These are phyloP conservation scores for Hyphantria cunea DNA, from an alignment of 1,140 invertebrate genomes.

Conservation along the genomic window DNA sequence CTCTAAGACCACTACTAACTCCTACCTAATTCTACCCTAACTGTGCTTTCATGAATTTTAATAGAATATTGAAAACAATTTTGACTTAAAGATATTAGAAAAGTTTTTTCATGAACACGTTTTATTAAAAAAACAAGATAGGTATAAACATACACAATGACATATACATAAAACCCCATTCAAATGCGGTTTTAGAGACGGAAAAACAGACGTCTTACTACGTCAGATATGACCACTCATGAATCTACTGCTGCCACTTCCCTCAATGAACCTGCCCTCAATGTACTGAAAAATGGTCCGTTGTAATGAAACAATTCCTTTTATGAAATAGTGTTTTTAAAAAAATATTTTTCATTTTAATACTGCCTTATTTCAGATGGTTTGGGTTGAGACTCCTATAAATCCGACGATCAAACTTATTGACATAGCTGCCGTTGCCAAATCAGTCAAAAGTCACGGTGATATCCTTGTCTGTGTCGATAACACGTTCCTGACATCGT, in stretches of 20 bases:
- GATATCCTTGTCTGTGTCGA: constrained; percentile 95
- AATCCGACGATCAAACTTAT: constrained; percentile 97
- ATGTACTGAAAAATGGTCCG: neutral
- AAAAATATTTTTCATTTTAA: neutral
- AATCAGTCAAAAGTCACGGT: constrained; percentile 83
- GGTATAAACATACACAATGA: too few species aligned
- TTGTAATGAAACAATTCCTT: neutral
- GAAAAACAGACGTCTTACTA: too few species aligned
- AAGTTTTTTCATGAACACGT: too few species aligned
- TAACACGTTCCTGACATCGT: constrained; percentile 98
- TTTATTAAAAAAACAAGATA: too few species aligned
- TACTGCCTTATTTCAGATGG: constrained; percentile 84
- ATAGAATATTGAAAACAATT: neutral
- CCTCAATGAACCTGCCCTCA: neutral
- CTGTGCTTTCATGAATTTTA: too few species aligned
- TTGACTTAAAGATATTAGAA: neutral
- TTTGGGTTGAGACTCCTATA: constrained; percentile 99
- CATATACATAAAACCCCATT: too few species aligned
- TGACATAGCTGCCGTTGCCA: constrained; percentile 91
- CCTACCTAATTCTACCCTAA: too few species aligned
- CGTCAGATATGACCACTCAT: too few species aligned
- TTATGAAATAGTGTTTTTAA: too few species aligned
- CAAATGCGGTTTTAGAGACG: too few species aligned
- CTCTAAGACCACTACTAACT: neutral
- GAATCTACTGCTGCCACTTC: too few species aligned